Conservation (phyloP, 2,113 vertebrate species). For the Aramus guarauna region DNA sequence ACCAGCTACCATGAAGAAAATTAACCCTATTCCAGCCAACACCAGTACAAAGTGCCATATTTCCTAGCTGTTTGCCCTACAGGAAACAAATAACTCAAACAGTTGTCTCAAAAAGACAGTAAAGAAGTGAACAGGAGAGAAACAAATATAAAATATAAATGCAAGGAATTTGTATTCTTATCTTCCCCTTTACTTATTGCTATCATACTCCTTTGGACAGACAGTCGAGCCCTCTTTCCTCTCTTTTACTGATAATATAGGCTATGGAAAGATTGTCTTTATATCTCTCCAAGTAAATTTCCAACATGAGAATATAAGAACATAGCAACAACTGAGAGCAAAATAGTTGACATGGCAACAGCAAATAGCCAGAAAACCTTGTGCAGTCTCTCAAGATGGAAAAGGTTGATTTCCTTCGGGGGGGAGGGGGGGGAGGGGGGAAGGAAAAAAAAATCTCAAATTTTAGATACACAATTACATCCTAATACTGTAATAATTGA, state of each 20-base stretch:
- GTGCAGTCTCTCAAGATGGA: neutral
- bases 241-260: neutral
- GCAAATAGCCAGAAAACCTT: conserved; percentile 7
- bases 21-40: neutral
- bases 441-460: neutral
- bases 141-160: neutral
- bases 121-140: neutral
- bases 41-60: neutral
- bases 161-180: neutral
- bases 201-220: neutral
- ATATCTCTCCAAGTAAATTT: neutral
- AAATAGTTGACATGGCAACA: conserved; percentile 42
- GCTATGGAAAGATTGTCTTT: neutral
- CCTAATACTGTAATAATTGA: neutral
- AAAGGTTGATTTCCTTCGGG: neutral
- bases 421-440: rapidly evolving
- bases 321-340: neutral
- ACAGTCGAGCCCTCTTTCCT: neutral
- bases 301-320: neutral
- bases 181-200: neutral
- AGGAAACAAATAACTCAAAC: neutral
- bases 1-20: neutral
- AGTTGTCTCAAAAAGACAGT: neutral
- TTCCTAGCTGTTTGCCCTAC: neutral
- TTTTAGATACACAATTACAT: neutral